Evolutionary conservation across 2,113 vertebrate genomes (phyloP), one percentile per base, ranked within the genome.

Genomic region (Urocitellus parryii): DNA sequence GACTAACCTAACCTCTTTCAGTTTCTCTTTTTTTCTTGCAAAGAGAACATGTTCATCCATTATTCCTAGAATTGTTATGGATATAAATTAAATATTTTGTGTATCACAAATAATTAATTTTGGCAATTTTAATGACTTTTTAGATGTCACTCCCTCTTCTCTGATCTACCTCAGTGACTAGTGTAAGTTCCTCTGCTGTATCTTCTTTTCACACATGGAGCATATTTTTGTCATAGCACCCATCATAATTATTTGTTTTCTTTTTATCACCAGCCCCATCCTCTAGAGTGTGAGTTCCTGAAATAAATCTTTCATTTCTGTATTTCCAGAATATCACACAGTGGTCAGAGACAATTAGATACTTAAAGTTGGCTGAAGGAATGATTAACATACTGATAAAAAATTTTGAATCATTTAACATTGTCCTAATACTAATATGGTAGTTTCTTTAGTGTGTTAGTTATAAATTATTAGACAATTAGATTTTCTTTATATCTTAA

Each of bases 311-410:
- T 95, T 91, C 45, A 63, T 86, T 9, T 88, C 22, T 91, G 3
- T 83, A 29, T 51, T 83, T 95, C 32, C 12, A 86, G 37, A 91
- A 32, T 0, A 18, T 74, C 37, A 34, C 22, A 20, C 5, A 10
- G 8, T 86, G 37, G 3, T 10, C 68, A 12, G 5, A 25, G 58
- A 1, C 77, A 91, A 48, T 42, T 8, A 42, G 20, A 42, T 94
- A 7, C 56, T 91, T 86, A 37, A 4, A 91, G 63, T 93, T 93
- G 37, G 17, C 48, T 96, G 51, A 87, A 89, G 63, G 37, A 51
- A 90, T 45, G 25, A 53, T 76, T 80, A 61, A 37, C 8, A 51
- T 10, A 27, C 11, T 9, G 37, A 63, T 25, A 16, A 61, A 95
- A 22, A 58, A 51, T 56, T 4, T 58, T 83, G 27, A 11, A 45